Conservation (phyloP, 2,797 vertebrate genomes). For the Clangula hyemalis region DNA sequence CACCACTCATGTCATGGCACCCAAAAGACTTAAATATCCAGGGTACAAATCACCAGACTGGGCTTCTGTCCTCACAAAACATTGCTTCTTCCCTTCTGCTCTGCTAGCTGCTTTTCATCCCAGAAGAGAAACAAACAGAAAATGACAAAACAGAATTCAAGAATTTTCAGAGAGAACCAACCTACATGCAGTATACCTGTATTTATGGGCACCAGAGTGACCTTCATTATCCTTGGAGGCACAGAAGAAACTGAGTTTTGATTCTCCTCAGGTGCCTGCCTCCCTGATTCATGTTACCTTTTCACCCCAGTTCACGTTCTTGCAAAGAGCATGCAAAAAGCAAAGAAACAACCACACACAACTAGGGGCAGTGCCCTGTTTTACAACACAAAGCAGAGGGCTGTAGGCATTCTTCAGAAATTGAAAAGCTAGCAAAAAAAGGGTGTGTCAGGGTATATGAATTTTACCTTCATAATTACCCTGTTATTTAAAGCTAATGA, state of each 20-base stretch:
- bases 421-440: constrained; percentile 57
- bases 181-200: background rate
- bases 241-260: background rate
- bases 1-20: background rate
- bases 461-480: constrained; percentile 69
- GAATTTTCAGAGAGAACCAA: background rate
- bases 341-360: background rate
- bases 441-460: constrained; percentile 68
- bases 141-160: background rate
- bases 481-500: constrained; percentile 74
- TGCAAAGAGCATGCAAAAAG: constrained; percentile 16
- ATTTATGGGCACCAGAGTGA: background rate
- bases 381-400: constrained; percentile 53
- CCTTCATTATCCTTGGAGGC: background rate
- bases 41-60: background rate
- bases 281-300: constrained; percentile 56
- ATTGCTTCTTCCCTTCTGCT: background rate
- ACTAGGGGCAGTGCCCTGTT: constrained; percentile 28
- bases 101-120: background rate
- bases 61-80: background rate
- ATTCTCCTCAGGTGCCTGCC: background rate
- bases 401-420: constrained; percentile 66
- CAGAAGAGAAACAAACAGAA: background rate
- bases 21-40: background rate
- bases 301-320: constrained; percentile 44